These are phyloP conservation scores for Danio albolineatus DNA, from an alignment of 2,797 vertebrate genomes.

Conservation along the genomic window DNA sequence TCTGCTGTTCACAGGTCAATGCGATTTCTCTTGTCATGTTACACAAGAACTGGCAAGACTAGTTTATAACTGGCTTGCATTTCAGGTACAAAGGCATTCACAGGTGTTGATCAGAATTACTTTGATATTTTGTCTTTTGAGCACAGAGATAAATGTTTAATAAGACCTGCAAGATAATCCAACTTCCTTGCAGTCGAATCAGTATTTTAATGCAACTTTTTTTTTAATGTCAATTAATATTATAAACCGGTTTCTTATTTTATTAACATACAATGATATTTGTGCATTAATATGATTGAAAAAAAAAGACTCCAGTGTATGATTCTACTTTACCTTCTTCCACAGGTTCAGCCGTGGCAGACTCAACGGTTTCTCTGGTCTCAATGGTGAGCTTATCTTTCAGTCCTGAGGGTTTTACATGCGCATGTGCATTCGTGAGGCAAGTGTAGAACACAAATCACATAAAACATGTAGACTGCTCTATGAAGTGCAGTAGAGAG, in stretches of 20 bases:
- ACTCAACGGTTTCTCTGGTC: constrained; percentile 50
- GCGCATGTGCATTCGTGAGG: constrained; percentile 51
- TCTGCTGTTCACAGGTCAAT: background rate
- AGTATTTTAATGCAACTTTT: background rate
- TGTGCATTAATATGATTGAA: background rate
- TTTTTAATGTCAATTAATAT: background rate
- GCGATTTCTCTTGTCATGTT: background rate
- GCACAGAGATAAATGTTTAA: too few relatives aligned
- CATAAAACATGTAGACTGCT: constrained; percentile 1
- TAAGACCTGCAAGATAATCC: too few relatives aligned
- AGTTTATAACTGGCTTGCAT: constrained; percentile 7
- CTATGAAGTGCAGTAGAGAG: background rate
- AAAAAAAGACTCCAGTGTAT: background rate
- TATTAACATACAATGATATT: background rate
- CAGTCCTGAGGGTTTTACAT: constrained; percentile 72
- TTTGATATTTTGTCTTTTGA: background rate
- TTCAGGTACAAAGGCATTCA: background rate
- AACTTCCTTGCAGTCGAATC: background rate
- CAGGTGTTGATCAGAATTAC: background rate
- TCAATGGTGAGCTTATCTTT: constrained; percentile 72
- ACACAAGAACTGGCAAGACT: constrained; percentile 33
- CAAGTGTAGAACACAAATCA: constrained; percentile 26
- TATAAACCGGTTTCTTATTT: background rate
- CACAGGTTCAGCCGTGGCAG: constrained; percentile 47
- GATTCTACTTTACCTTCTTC: constrained; percentile 68